Conservation (phyloP, 2,888 invertebrate genomes). For the Halictus ligatus region DNA sequence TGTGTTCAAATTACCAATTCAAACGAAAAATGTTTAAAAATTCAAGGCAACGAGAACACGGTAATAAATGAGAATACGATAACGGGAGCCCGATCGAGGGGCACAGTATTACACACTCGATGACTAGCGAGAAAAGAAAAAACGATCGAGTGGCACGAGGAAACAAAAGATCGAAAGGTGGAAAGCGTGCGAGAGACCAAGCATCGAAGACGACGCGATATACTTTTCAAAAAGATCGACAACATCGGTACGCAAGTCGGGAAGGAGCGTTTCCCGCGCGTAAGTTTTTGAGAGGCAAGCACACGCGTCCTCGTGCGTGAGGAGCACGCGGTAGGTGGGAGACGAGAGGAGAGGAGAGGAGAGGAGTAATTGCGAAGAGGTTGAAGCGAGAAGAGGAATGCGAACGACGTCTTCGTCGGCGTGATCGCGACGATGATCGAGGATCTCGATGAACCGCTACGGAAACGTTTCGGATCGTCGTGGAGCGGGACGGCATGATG, state of each 20-base stretch:
- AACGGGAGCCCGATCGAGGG: neutral
- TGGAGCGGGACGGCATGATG: constrained; percentile 38
- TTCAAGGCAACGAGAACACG: neutral
- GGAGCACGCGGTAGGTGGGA: constrained; percentile 18
- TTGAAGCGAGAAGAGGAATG: constrained; percentile 14
- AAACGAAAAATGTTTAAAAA: neutral
- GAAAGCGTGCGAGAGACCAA: constrained; percentile 12
- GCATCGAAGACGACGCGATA: neutral
- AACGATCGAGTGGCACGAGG: neutral
- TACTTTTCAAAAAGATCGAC: constrained; percentile 10
- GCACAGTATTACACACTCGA: neutral
- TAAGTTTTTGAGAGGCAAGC: constrained; percentile 11
- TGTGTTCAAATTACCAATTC: neutral
- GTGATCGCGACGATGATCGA: constrained; percentile 2
- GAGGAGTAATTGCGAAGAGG: constrained; percentile 14
- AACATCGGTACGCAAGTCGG: neutral
- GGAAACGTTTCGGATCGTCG: constrained; percentile 1
- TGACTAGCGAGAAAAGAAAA: neutral
- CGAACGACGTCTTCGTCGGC: constrained; percentile 14
- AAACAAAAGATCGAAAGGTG: constrained; percentile 17
- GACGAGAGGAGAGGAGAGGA: neutral
- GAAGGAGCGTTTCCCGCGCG: constrained; percentile 53
- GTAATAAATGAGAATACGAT: neutral
- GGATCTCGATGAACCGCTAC: constrained; percentile 18
- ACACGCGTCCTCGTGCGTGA: constrained; percentile 35